Percentiles rank a stretch among this genome's conserved stretches.
Conservation (phyloP, 2,113 vertebrate genomes). For the Chloropsis hardwickii region DNA sequence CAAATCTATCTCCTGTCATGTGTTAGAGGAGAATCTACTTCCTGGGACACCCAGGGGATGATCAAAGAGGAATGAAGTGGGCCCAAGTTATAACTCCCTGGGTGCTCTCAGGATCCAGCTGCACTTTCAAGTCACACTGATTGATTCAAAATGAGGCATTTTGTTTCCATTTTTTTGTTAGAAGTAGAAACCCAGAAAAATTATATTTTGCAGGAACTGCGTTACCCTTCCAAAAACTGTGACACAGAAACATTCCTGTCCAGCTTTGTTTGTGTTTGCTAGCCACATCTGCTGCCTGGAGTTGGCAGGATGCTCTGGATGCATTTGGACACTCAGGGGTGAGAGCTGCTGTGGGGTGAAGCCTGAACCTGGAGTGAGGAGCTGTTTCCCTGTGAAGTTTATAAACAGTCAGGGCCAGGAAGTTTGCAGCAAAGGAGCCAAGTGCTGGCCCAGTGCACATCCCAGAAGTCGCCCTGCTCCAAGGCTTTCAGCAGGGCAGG, state of each 20-base stretch:
- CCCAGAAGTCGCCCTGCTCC: neutral
- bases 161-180: neutral
- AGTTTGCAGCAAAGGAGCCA: neutral
- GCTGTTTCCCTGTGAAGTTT: neutral
- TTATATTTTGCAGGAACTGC: neutral
- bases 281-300: constrained; percentile 16
- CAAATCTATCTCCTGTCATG: neutral
- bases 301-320: neutral
- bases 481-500: neutral
- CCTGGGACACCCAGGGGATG: neutral
- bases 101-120: neutral
- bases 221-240: neutral
- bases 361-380: neutral
- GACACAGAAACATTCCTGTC: neutral
- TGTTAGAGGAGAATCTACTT: neutral
- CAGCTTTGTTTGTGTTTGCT: neutral
- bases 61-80: neutral
- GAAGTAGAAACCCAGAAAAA: neutral
- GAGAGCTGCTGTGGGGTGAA: neutral
- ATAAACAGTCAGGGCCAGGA: neutral
- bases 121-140: neutral
- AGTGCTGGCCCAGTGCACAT: neutral
- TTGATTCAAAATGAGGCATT: constrained; percentile 20
- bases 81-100: neutral
- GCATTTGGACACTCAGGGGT: neutral